Evolutionary conservation across 2,797 vertebrate species (phyloP), one percentile per base, ranked within the genome.

Genomic region (Rhinatrema bivittatum): DNA sequence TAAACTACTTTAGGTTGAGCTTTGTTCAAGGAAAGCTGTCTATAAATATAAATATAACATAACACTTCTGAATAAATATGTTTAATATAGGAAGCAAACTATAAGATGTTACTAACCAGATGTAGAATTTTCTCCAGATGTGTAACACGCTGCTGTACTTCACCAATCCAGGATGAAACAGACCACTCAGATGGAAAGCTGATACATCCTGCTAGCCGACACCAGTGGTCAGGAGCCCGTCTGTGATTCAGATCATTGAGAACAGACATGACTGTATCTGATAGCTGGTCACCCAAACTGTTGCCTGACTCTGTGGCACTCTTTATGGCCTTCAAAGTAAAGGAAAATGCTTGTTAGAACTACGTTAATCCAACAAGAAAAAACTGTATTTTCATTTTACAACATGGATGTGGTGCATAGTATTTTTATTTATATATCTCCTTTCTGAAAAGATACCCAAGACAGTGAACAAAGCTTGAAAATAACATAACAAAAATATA

Each of bases 101-200:
- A 10, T 25, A 25, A n/a, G 25, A 10, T n/a, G n/a, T 10, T 5
- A 42, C 43, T 48, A 43, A 54, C 51, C 12, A 48, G 20, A 15
- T 42, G 45, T 17, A 54, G 39, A 17, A 54, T 12, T 20, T 48
- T 54, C 18, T 54, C 51, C 34, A 54, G 48, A 17, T 54, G 51
- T 13, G 30, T 12, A 8, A 35, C 35, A 20, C 45, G 31, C 18
- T 43, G 51, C 20, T 54, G 51, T 15, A 54, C 31, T 29, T 54
- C 51, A n/a, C 37, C 36, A 23, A 48, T 43, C 22, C 35, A 54
- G 4, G 31, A 42, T 2, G 35, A 28, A 8, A 47, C 10, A 3
- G 39, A 19, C 30, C 39, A 38, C 20, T 42, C 26, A 7, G 34
- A 16, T 15, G 25, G 44, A 16, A 25, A 38, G 25, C 44, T 23